These are phyloP conservation scores for Panthera uncia DNA, from an alignment of 2,113 vertebrate genomes.

Conservation along the genomic window DNA sequence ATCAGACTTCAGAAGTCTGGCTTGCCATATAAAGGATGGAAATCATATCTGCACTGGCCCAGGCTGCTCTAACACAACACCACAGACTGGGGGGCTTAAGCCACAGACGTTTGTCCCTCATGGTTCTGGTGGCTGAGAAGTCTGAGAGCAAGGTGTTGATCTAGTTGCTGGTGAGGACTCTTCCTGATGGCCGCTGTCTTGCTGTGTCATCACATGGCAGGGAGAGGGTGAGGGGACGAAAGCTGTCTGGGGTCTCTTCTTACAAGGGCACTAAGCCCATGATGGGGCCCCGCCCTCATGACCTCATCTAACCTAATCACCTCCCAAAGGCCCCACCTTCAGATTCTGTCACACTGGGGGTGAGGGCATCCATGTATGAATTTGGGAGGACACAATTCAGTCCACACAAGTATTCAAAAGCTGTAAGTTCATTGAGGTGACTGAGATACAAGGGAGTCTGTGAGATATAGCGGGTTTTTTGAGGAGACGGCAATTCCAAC, in stretches of 20 bases:
- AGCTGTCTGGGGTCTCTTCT: not conserved
- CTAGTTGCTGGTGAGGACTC: not conserved
- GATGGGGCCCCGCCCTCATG: not conserved
- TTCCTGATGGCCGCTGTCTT: not conserved
- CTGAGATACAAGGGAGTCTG: not conserved
- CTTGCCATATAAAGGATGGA: not conserved
- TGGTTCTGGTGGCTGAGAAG: not conserved
- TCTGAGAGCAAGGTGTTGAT: not conserved
- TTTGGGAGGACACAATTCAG: not conserved
- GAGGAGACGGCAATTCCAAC: not conserved
- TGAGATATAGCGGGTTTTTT: not conserved
- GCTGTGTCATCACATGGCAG: too few species aligned
- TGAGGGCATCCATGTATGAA: too few species aligned
- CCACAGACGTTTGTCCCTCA: not conserved
- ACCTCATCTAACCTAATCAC: not conserved
- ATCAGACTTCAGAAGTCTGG: not conserved
- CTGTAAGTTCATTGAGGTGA: not conserved
- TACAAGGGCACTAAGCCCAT: not conserved
- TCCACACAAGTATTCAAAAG: not conserved
- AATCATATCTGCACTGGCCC: too few species aligned
- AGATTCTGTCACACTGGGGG: not conserved
- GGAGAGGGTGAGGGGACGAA: not conserved
- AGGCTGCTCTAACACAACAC: not conserved
- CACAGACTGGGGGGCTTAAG: not conserved
- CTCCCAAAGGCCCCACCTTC: not conserved